A percentile compares a stretch with the other conserved stretches of the same genome.
Evolutionary conservation across 2,888 invertebrate genomes (phyloP).

Genomic region (Aporophyla lueneburgensis): DNA sequence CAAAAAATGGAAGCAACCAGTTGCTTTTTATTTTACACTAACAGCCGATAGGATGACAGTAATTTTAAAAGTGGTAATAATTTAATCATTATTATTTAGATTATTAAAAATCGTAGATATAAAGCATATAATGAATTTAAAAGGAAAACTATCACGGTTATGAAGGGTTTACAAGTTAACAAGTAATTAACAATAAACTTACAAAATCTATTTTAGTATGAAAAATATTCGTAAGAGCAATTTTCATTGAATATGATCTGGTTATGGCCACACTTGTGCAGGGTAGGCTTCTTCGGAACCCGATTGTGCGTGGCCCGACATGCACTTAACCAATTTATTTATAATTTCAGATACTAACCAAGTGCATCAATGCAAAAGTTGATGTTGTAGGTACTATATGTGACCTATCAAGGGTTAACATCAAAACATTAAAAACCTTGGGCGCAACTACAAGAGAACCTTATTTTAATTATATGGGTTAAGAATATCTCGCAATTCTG

Average conservation of each 20-base stretch:
- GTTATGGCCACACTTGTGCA: neutral
- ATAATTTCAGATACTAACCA: too few species aligned
- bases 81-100: neutral
- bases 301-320: too few species aligned
- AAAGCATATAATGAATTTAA: too few species aligned
- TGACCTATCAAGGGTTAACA: neutral
- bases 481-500: too few species aligned
- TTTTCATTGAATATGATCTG: neutral
- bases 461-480: constrained; percentile 1
- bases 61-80: neutral
- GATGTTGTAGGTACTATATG: neutral
- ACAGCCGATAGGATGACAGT: neutral
- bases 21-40: neutral
- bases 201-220: too few species aligned
- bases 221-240: neutral
- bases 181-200: too few species aligned
- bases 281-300: neutral
- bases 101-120: too few species aligned
- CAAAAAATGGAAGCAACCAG: too few species aligned
- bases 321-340: neutral
- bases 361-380: neutral
- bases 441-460: neutral
- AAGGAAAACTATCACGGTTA: too few species aligned
- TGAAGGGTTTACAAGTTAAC: too few species aligned
- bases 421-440: neutral